These are phyloP conservation scores for Lagopus muta DNA, from an alignment of 2,113 vertebrate species.

Conservation along the genomic window DNA sequence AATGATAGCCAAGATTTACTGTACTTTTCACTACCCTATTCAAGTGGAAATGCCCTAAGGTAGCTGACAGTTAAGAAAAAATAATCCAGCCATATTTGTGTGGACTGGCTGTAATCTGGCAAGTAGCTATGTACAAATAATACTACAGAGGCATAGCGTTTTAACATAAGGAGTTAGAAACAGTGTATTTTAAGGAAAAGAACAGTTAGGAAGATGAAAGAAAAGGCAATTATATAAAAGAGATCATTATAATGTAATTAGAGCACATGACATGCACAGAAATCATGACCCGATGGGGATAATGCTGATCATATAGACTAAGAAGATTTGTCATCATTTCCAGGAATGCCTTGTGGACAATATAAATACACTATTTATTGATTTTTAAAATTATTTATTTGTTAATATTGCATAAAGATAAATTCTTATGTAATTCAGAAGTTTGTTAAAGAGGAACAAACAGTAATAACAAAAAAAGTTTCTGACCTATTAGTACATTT, in stretches of 20 bases:
- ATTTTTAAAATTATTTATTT: background rate
- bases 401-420: background rate
- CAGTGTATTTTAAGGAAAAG: background rate
- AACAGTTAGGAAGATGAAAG: background rate
- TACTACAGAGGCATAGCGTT: background rate
- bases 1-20: background rate
- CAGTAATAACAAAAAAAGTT: too few relatives aligned
- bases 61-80: background rate
- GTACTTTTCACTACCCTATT: background rate
- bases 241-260: rapidly evolving
- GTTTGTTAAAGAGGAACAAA: background rate
- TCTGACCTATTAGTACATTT: background rate
- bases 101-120: background rate
- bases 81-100: background rate
- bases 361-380: background rate
- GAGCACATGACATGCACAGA: background rate
- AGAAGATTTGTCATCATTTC: background rate
- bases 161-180: background rate
- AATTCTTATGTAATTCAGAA: background rate
- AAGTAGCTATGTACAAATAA: background rate
- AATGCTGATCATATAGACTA: rapidly evolving
- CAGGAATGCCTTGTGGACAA: background rate
- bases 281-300: rapidly evolving
- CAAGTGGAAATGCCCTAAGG: background rate
- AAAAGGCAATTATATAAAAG: background rate